phyloP scores from a whole-genome alignment of 1,140 invertebrate genomes.

The Zaprionus ornatus region DNA sequence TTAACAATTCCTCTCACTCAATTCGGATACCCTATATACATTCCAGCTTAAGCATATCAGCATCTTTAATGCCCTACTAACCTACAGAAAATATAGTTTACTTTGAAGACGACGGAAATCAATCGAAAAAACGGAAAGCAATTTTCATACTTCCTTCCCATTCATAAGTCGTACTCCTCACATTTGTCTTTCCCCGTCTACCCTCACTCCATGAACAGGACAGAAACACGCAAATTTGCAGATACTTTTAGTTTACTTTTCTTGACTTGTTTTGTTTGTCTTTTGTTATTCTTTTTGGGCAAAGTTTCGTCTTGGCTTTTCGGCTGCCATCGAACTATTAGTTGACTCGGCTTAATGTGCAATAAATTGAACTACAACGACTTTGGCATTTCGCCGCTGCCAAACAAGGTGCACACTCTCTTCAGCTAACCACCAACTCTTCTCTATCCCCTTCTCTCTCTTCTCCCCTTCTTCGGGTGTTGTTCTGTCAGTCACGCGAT shows the following conservation, averaged over 20 bases:
- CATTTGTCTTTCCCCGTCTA: background rate
- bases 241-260: constrained; percentile 39
- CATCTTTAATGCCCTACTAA: background rate
- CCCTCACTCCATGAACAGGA: background rate
- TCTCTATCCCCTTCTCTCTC: background rate
- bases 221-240: constrained; percentile 58
- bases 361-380: constrained; percentile 69
- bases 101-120: background rate
- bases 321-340: constrained; percentile 63
- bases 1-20: constrained; percentile 1
- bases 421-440: background rate
- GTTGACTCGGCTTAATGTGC: constrained; percentile 71
- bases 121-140: constrained; percentile 8
- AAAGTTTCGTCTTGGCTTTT: constrained; percentile 59
- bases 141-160: constrained; percentile 19
- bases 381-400: constrained; percentile 35
- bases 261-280: constrained; percentile 31
- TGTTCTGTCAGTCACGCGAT: constrained; percentile 62
- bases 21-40: background rate
- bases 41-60: background rate
- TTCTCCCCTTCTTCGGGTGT: background rate
- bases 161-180: constrained; percentile 9
- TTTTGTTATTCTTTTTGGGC: constrained; percentile 43
- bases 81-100: background rate
- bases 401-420: constrained; percentile 12